Base-by-base conservation (phyloP, 2,888 invertebrate species). In the Isotomurus palustris region DNA sequence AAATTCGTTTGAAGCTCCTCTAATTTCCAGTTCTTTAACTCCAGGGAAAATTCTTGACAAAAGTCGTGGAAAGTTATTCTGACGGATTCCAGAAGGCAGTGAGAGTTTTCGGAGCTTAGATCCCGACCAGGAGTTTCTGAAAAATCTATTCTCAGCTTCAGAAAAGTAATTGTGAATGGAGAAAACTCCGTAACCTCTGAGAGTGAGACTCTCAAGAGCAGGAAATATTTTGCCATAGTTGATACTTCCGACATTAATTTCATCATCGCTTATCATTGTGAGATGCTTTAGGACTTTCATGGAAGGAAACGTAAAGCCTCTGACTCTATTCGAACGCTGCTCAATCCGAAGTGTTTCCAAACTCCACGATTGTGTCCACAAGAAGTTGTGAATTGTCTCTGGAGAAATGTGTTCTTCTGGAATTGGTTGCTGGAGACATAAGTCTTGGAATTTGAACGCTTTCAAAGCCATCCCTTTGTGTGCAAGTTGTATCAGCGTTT, bases 361-460 rank as follows among this genome's bases (percentile, higher is more conserved):
- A 21, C 50, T 10, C 5, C 54, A 52, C 5, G 56, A 59, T 28
- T 62, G 62, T 19, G 59, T 53, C 3, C 21, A 12, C 19, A 62
- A 47, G 52, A 62, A 62, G 8, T 50, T 35, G 25, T 12, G 22
- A 6, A 50, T 50, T 29, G 59, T 43, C 35, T 62, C 56, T 27
- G 56, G 24, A 21, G 58, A 49, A 8, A 49, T 56, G 5, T 27
- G 21, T 24, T 58, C 58, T 45, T 49, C 58, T 6, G 53, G 50
- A 49, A 49, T 53, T 2, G 54, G 55, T 24, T 52, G 19, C 12
- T 62, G 62, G n/a, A 62, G 44, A 44, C 62, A 58, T 21, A 62
- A 45, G 48, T 62, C 62, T 44, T 59, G 59, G 47, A 62, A 62
- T 44, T 48, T 25, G 40, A 62, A 62, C n/a, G 56, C 49, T 14